phyloP scores from a whole-genome alignment of 2,113 vertebrate genomes.

The Prinia subflava region DNA sequence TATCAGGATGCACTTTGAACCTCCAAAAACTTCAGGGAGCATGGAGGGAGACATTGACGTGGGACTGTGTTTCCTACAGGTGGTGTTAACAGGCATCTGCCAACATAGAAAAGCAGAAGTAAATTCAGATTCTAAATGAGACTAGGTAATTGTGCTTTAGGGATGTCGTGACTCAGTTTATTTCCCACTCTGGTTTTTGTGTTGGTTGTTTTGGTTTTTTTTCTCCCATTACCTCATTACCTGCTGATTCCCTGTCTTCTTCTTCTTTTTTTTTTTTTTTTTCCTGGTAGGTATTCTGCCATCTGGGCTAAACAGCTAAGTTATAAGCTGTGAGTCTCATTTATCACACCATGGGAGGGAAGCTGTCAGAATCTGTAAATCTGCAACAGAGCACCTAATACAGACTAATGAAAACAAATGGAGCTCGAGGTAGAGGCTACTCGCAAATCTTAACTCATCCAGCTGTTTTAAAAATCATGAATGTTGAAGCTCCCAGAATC shows the following conservation, averaged over 20 bases:
- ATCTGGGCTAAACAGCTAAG: neutral
- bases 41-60: neutral
- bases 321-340: neutral
- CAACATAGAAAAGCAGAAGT: neutral
- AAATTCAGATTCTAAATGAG: neutral
- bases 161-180: neutral
- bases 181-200: neutral
- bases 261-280: neutral
- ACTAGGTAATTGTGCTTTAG: accelerated
- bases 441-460: neutral
- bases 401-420: slow-evolving; percentile 1
- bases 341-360: neutral
- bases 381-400: neutral
- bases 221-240: neutral
- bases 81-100: neutral
- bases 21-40: neutral
- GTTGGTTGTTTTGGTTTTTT: too few relatives aligned
- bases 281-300: neutral
- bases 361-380: neutral
- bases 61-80: neutral
- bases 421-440: neutral
- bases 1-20: neutral
- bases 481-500: neutral
- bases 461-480: neutral
- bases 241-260: neutral